These are phyloP conservation scores for Dynastes maya DNA, from an alignment of 2,888 invertebrate genomes.

Conservation along the genomic window DNA sequence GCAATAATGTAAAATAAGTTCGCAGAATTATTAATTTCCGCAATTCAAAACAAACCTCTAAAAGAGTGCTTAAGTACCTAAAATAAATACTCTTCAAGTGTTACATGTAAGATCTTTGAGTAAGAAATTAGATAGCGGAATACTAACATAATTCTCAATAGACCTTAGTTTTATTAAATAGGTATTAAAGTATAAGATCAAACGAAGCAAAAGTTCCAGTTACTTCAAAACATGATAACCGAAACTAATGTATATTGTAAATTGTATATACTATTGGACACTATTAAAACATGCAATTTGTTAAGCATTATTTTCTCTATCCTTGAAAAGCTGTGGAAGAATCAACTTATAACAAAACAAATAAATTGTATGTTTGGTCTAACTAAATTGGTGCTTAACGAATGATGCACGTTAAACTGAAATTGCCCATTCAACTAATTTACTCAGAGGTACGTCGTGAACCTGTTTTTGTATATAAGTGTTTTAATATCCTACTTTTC, in stretches of 20 bases:
- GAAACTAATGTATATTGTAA: constrained; percentile 35
- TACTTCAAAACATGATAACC: constrained; percentile 5
- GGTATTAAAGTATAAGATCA: constrained; percentile 34
- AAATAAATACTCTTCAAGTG: not conserved
- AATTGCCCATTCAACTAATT: no score
- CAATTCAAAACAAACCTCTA: no score
- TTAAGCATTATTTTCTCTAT: not conserved
- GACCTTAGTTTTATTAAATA: constrained; percentile 26
- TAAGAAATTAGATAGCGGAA: constrained; percentile 10
- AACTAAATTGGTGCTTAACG: not conserved
- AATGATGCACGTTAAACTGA: not conserved
- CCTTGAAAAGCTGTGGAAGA: no score
- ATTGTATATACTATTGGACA: constrained; percentile 25
- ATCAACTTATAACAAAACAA: no score
- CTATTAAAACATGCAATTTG: constrained; percentile 20
- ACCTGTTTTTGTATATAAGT: constrained; percentile 10
- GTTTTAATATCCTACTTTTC: not conserved
- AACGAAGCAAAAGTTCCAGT: constrained; percentile 14
- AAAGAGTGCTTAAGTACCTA: not conserved
- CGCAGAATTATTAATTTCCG: no score
- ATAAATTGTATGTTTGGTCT: no score
- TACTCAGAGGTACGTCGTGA: not conserved
- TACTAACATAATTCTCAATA: constrained; percentile 16
- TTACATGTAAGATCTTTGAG: not conserved
- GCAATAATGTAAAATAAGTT: no score